Conservation (phyloP, 37 sponge, comb jelly and placozoan species). For the Hexactinellida sp. region DNA sequence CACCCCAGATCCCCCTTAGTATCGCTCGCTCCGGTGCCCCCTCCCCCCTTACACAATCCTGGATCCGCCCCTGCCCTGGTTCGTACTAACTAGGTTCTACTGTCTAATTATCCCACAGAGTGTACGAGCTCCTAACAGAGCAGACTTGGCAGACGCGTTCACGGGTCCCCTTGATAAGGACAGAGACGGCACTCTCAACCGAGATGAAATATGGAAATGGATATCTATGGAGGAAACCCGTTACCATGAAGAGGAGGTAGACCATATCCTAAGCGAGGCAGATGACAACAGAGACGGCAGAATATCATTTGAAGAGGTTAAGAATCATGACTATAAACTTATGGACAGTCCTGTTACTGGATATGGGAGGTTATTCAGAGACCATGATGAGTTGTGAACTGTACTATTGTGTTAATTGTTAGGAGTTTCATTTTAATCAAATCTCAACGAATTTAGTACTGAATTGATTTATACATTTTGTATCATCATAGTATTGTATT, state of each 20-base stretch:
- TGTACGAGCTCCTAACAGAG: not conserved
- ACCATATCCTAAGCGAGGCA: not conserved
- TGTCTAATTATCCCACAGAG: not conserved
- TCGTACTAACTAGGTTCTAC: not conserved
- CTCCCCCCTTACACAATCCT: too few species aligned
- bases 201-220: not conserved
- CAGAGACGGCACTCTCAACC: not conserved
- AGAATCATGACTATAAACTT: not conserved
- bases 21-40: too few species aligned
- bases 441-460: too few species aligned
- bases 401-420: too few species aligned
- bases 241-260: not conserved
- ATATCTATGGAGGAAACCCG: not conserved
- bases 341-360: not conserved
- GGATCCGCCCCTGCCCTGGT: too few species aligned
- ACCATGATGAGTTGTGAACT: not conserved
- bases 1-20: too few species aligned
- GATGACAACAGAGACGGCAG: not conserved
- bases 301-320: not conserved
- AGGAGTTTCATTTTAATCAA: too few species aligned
- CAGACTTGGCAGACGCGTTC: not conserved
- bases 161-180: not conserved
- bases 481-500: too few species aligned
- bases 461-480: too few species aligned
- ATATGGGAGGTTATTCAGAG: not conserved